Conservation (phyloP, 2,888 invertebrate genomes). For the Epirrita christyi region DNA sequence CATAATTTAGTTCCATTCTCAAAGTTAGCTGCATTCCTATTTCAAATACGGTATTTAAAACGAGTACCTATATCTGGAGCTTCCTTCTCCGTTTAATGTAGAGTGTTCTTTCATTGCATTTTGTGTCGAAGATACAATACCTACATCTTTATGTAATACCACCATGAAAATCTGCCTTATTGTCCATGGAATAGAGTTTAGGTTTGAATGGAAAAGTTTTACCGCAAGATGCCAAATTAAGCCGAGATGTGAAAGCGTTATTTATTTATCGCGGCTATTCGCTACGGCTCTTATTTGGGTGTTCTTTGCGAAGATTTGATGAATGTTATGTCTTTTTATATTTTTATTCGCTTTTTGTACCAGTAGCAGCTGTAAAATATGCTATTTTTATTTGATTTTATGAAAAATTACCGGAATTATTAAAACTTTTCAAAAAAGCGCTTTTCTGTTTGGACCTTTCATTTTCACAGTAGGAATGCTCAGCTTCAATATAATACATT, state of each 20-base stretch:
- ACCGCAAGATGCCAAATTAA: constrained; percentile 47
- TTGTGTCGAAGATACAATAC: constrained; percentile 15
- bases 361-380: constrained; percentile 9
- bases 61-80: too few relatives aligned
- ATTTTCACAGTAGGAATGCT: too few relatives aligned
- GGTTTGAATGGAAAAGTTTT: constrained; percentile 4
- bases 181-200: not conserved
- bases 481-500: too few relatives aligned
- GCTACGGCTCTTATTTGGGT: constrained; percentile 40
- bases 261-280: constrained; percentile 54
- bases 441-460: too few relatives aligned
- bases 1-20: too few relatives aligned
- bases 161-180: not conserved
- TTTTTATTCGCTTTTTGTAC: constrained; percentile 1
- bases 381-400: too few relatives aligned
- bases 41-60: too few relatives aligned
- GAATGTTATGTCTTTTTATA: constrained; percentile 29
- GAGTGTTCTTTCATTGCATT: constrained; percentile 28
- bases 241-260: constrained; percentile 49
- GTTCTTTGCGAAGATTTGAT: constrained; percentile 40
- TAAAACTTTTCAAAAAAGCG: too few relatives aligned
- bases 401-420: too few relatives aligned
- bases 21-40: too few relatives aligned
- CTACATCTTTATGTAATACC: too few relatives aligned
- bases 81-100: constrained; percentile 8